Evolutionary conservation across 2,113 vertebrate genomes (phyloP), one percentile per base, ranked within the genome.

Genomic region (Silurus asotus): DNA sequence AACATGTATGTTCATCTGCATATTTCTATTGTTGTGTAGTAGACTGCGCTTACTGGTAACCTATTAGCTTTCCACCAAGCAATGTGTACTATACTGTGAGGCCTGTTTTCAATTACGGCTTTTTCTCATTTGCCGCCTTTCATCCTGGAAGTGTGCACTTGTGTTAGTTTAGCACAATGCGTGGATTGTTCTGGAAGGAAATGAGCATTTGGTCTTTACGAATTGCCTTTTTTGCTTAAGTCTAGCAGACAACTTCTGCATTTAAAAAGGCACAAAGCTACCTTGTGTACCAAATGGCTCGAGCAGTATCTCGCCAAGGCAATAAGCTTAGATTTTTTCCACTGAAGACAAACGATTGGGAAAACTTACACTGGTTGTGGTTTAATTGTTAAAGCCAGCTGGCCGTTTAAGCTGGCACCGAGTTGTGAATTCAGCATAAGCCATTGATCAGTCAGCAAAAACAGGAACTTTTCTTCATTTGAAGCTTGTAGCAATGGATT

Each of bases 131-230:
- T 84, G 19, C 59, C 37, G 25, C 51, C 62, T 70, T 81, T 84
- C 78, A 59, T 80, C 75, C 67, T 74, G 65, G 37, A 79, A 86
- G 69, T 64, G 72, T 81, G 67, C 48, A 86, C 56, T 85, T 82
- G 67, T 86, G 86, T 87, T 69, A 87, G 62, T 83, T 74, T 75
- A 70, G 80, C 53, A 89, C 86, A 89, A 87, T 89, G 51, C 61
- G 37, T 80, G 74, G 74, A 86, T 80, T 89, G 86, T 87, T 59
- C 83, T 85, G 19, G 11, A 53, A 89, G 88, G 83, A 84, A 86
- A 86, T 88, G 62, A 89, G 85, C 59, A 72, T 83, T 84, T 59
- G 56, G 75, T 83, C 72, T 64, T 85, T 89, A 59, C 17, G 53
- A 75, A 64, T 70, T 48, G 28, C 83, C 65, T 67, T 58, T 84